Evolutionary conservation across 2,888 invertebrate species (phyloP).

Genomic region (Polymixis flavicincta): DNA sequence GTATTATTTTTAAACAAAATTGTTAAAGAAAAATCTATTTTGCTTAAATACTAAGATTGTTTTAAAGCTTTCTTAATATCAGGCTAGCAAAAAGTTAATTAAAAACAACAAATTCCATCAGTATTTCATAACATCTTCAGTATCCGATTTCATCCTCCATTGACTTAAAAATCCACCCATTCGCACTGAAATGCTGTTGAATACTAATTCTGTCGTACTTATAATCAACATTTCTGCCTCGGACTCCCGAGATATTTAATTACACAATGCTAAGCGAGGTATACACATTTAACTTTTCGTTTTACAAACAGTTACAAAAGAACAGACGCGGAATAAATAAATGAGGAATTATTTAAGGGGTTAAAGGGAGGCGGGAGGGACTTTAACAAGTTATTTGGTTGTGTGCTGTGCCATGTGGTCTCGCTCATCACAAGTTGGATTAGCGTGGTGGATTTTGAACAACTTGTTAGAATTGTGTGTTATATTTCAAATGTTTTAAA

Average conservation of each 20-base stretch:
- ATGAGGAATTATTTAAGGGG: not conserved
- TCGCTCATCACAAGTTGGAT: not conserved
- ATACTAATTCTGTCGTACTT: conserved; percentile 6
- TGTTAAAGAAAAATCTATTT: not conserved
- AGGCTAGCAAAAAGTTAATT: not conserved
- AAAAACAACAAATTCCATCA: not conserved
- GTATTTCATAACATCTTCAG: not conserved
- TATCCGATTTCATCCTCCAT: conserved; percentile 1
- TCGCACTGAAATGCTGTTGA: not conserved
- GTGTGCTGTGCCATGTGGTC: not conserved
- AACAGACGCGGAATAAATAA: not conserved
- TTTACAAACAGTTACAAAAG: not conserved
- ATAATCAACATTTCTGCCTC: too few relatives aligned
- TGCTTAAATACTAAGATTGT: not conserved
- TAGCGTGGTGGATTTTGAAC: not conserved
- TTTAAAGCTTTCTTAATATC: not conserved
- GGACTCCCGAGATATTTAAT: not conserved
- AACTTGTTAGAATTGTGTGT: too few relatives aligned
- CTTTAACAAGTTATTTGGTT: not conserved
- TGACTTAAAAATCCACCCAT: not conserved
- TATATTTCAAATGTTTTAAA: too few relatives aligned
- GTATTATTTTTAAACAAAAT: not conserved
- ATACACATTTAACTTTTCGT: not conserved
- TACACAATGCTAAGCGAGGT: not conserved
- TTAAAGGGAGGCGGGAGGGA: not conserved